Conservation (phyloP, 2,113 vertebrate genomes). For the Ciconia stormi region DNA sequence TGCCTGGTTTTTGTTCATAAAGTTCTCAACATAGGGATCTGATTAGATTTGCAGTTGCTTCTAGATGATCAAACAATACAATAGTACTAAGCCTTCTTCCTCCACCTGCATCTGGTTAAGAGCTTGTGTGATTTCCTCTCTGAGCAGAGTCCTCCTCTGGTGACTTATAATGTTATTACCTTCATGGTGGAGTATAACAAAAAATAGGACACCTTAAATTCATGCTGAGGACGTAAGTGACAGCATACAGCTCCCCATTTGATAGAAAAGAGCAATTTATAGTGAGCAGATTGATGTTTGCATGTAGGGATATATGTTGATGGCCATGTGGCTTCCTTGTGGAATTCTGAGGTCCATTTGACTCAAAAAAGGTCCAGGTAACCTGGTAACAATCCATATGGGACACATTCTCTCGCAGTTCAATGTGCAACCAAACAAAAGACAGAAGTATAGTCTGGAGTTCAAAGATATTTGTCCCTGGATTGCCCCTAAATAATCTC, state of each 20-base stretch:
- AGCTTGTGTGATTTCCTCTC: conserved; percentile 40
- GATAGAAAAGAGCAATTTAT: not conserved
- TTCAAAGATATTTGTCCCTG: not conserved
- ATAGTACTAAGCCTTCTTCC: not conserved
- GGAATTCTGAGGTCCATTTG: not conserved
- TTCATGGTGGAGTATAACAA: not conserved
- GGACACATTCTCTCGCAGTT: not conserved
- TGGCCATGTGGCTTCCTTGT: not conserved
- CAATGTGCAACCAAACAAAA: not conserved
- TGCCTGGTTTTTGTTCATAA: conserved; percentile 37
- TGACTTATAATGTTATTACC: conserved; percentile 26
- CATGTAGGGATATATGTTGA: not conserved
- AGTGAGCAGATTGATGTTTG: not conserved
- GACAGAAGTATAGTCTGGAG: not conserved
- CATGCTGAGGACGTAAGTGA: not conserved
- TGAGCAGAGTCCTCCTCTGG: not conserved
- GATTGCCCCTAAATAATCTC: not conserved
- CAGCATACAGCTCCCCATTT: not conserved
- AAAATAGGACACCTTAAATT: not conserved
- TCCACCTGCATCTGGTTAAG: conserved; percentile 55
- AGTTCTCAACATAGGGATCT: conserved; percentile 37
- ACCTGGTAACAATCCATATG: not conserved
- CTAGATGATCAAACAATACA: conserved; percentile 50
- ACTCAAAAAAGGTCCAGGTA: not conserved
- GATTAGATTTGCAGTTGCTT: conserved; percentile 62